Conservation (phyloP, 2,888 invertebrate species). For the Dryadula phaetusa region DNA sequence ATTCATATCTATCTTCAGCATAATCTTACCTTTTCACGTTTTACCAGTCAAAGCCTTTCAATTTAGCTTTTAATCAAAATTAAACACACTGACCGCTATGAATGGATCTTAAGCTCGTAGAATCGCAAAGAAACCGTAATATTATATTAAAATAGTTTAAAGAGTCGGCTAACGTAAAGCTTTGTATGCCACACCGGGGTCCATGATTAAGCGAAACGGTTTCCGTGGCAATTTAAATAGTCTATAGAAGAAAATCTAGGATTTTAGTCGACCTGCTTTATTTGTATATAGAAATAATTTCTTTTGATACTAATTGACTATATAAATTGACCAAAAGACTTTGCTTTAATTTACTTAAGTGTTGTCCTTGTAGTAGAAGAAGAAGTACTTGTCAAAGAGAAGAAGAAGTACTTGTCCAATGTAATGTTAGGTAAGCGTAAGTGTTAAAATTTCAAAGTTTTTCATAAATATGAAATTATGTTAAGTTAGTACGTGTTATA, state of each 20-base stretch:
- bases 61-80: constrained; percentile 36
- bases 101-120: constrained; percentile 30
- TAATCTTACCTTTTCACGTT: constrained; percentile 14
- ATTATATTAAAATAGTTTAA: constrained; percentile 44
- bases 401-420: constrained; percentile 32
- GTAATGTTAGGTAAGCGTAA: constrained; percentile 5
- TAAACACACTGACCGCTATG: constrained; percentile 37
- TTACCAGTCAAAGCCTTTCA: constrained; percentile 15
- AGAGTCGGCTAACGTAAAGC: constrained; percentile 39
- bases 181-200: constrained; percentile 41
- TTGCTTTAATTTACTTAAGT: constrained; percentile 45
- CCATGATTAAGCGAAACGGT: constrained; percentile 39
- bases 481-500: too few relatives aligned
- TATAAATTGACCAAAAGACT: constrained; percentile 47
- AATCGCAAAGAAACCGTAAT: constrained; percentile 41
- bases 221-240: constrained; percentile 43
- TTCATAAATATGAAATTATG: too few relatives aligned
- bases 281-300: constrained; percentile 45
- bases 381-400: too few relatives aligned
- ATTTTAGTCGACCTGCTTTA: constrained; percentile 40
- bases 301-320: constrained; percentile 43
- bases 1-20: constrained; percentile 2
- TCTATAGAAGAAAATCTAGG: constrained; percentile 44
- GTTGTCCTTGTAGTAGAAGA: too few relatives aligned
- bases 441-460: too few relatives aligned